Evolutionary conservation across 2,888 invertebrate species (phyloP).

Genomic region (Hypolimnas misippus): DNA sequence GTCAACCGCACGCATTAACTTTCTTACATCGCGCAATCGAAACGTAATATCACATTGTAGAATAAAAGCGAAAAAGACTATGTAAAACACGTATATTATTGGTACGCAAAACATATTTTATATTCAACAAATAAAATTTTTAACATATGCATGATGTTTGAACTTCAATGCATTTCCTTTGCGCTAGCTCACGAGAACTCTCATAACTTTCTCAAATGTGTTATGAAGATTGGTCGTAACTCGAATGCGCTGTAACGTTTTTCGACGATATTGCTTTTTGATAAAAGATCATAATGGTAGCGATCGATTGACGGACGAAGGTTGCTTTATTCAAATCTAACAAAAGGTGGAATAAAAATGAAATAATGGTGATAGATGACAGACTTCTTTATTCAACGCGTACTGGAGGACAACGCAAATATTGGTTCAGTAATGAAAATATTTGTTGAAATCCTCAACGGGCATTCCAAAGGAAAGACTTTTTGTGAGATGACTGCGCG

Average conservation of each 20-base stretch:
- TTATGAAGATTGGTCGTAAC: slow-evolving; percentile 52
- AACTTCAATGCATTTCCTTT: slow-evolving; percentile 62
- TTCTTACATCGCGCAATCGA: slow-evolving; percentile 48
- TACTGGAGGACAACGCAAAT: slow-evolving; percentile 76
- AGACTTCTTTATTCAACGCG: slow-evolving; percentile 67
- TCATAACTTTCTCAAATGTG: slow-evolving; percentile 52
- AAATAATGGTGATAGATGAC: slow-evolving; percentile 63
- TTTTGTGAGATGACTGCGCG: slow-evolving; percentile 63
- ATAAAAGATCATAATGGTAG: slow-evolving; percentile 55
- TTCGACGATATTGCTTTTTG: slow-evolving; percentile 46
- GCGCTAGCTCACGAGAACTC: slow-evolving; percentile 57
- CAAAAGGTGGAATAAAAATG: slow-evolving; percentile 59
- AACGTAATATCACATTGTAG: background rate
- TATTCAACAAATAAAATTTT: slow-evolving; percentile 55
- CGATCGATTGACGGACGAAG: slow-evolving; percentile 48
- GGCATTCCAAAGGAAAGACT: slow-evolving; percentile 64
- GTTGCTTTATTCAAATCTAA: slow-evolving; percentile 70
- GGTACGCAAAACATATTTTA: slow-evolving; percentile 44
- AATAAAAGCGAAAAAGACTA: background rate
- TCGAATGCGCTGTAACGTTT: slow-evolving; percentile 45
- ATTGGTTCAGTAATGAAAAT: slow-evolving; percentile 82
- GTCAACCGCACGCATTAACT: slow-evolving; percentile 73
- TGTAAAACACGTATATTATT: background rate
- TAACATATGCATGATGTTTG: slow-evolving; percentile 57
- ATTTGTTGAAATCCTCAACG: slow-evolving; percentile 75